Evolutionary conservation across 2,113 vertebrate genomes (phyloP).

Genomic region (Petromus typicus): DNA sequence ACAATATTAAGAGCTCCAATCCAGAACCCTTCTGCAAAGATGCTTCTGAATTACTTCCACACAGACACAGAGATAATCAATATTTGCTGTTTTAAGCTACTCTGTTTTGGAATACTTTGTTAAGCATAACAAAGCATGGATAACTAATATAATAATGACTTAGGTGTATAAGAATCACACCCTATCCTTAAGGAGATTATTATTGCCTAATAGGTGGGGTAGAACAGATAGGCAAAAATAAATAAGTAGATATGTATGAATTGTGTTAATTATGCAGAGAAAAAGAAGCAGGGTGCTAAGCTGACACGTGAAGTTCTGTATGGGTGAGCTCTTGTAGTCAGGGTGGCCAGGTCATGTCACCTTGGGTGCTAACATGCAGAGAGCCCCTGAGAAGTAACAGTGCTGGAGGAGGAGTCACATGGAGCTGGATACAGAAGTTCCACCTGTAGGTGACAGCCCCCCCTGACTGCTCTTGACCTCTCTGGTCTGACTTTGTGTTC

Average conservation of each 20-base stretch:
- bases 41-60: neutral
- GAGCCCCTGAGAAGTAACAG: neutral
- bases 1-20: neutral
- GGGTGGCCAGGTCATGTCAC: neutral
- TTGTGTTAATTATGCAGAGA: neutral
- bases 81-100: constrained; percentile 3
- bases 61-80: neutral
- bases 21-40: neutral
- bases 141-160: neutral
- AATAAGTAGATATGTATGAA: neutral
- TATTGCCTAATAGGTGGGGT: neutral
- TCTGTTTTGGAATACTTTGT: neutral
- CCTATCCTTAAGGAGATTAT: neutral
- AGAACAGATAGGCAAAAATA: neutral
- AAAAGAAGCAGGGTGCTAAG: neutral
- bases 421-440: neutral
- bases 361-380: too few relatives aligned
- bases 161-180: neutral
- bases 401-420: neutral
- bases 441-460: neutral
- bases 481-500: constrained; percentile 38
- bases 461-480: neutral
- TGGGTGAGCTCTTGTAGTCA: neutral
- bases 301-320: neutral
- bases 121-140: neutral